Conservation (phyloP, 2,113 vertebrate species). For the Peromyscus maniculatus region DNA sequence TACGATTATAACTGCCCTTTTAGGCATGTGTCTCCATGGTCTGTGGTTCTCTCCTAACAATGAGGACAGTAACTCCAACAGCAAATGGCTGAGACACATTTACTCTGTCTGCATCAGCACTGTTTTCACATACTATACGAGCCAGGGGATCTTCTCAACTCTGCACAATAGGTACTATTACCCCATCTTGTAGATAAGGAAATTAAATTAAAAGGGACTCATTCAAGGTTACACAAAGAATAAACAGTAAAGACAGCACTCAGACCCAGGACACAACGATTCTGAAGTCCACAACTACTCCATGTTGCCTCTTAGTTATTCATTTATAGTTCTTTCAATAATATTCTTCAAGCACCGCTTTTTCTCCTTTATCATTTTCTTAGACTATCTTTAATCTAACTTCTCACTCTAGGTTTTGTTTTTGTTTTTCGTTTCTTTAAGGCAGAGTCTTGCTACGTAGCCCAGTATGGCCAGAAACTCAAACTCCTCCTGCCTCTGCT, state of each 20-base stretch:
- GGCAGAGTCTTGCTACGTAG: neutral
- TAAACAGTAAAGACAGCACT: neutral
- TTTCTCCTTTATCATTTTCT: neutral
- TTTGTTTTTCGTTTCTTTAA: neutral
- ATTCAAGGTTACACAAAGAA: neutral
- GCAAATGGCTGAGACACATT: neutral
- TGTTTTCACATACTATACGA: neutral
- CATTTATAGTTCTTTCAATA: neutral
- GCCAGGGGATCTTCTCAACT: neutral
- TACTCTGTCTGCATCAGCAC: neutral
- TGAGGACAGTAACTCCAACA: neutral
- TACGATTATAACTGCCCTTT: neutral
- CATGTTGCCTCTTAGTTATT: neutral
- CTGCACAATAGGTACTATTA: neutral
- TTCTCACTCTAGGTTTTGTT: neutral
- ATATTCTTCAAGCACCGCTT: neutral
- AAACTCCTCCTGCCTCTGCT: neutral
- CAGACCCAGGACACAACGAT: neutral
- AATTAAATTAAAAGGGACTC: neutral
- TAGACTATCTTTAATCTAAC: slow-evolving; percentile 12
- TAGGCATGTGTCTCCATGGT: neutral
- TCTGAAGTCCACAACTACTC: neutral
- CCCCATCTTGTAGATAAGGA: neutral
- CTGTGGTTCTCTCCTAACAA: neutral
- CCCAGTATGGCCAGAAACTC: neutral